Evolutionary conservation across 2,888 invertebrate genomes (phyloP).

Genomic region (Eretmocerus hayati): DNA sequence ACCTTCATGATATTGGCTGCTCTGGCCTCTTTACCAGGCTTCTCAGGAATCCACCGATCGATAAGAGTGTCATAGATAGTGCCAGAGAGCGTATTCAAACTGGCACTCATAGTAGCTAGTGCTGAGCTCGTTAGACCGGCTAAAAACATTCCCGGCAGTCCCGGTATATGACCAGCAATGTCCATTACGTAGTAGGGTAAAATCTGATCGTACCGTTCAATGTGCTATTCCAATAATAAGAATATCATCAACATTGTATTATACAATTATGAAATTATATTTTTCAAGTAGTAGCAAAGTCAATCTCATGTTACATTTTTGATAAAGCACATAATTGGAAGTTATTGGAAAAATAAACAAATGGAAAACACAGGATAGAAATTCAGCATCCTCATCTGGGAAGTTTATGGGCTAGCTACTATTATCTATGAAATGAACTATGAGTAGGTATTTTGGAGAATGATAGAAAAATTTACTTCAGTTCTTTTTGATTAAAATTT

Average conservation of each 20-base stretch:
- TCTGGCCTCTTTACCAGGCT: conserved; percentile 47
- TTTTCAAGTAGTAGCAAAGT: too few species aligned
- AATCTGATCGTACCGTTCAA: conserved; percentile 49
- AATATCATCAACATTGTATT: not conserved
- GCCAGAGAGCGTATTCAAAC: conserved; percentile 58
- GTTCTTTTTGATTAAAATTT: too few species aligned
- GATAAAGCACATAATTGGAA: not conserved
- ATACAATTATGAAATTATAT: not conserved
- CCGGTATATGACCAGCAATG: conserved; percentile 58
- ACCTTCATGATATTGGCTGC: conserved; percentile 58
- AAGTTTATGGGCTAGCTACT: too few species aligned
- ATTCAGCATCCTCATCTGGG: too few species aligned
- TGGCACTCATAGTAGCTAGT: conserved; percentile 60
- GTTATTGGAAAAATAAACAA: too few species aligned
- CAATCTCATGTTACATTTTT: too few species aligned
- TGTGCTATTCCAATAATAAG: conserved; percentile 29
- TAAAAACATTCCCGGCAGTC: conserved; percentile 67
- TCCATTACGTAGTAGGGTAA: conserved; percentile 69
- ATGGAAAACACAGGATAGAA: too few species aligned
- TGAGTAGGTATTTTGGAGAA: too few species aligned
- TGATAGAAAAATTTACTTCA: too few species aligned
- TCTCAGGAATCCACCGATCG: conserved; percentile 50
- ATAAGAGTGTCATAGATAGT: conserved; percentile 62
- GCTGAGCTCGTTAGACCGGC: conserved; percentile 70
- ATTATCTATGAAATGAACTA: too few species aligned